Conservation (phyloP, 2,797 vertebrate species). For the Acanthurus leucopareius region DNA sequence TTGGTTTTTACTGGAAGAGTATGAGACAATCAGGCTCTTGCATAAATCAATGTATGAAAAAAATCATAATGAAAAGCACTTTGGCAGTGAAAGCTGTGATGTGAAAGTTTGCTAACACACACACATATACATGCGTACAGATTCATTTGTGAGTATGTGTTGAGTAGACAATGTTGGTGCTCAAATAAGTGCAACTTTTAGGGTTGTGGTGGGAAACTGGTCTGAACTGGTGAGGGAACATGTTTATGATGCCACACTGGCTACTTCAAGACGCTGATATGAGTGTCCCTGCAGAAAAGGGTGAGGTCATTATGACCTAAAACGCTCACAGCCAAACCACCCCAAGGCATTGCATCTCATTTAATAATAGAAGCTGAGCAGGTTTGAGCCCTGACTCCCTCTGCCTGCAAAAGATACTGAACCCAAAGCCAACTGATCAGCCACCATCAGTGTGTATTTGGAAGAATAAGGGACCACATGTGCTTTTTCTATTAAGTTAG, state of each 20-base stretch:
- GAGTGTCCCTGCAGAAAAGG: constrained; percentile 1
- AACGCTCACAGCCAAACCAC: background rate
- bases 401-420: background rate
- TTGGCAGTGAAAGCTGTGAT: constrained; percentile 20
- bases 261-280: background rate
- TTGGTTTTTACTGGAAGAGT: constrained; percentile 45
- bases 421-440: background rate
- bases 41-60: constrained; percentile 42
- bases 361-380: background rate
- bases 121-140: background rate
- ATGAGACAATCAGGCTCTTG: constrained; percentile 40
- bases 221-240: background rate
- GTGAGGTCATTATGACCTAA: constrained; percentile 5
- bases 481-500: constrained; percentile 7
- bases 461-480: background rate
- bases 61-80: constrained; percentile 18
- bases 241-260: background rate
- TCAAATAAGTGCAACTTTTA: background rate
- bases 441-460: background rate
- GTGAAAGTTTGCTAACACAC: background rate
- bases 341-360: background rate
- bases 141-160: background rate
- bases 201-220: background rate
- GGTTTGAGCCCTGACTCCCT: background rate
- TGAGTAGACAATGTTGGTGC: background rate